Evolutionary conservation across 2,888 invertebrate genomes (phyloP).

Genomic region (Neoitamus cyanurus): DNA sequence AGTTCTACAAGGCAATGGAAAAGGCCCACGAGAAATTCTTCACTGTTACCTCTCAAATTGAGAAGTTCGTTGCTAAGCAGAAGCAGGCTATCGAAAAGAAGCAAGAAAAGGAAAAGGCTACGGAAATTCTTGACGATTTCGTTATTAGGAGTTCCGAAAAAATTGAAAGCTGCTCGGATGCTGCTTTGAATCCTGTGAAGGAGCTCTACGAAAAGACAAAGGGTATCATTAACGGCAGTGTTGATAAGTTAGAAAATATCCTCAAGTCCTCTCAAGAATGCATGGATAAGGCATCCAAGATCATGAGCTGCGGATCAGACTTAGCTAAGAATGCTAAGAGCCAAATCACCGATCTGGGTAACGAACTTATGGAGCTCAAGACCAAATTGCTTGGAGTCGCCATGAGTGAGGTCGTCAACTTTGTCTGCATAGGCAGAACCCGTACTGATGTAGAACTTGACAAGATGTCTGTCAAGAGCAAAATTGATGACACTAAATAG

Average conservation of each 20-base stretch:
- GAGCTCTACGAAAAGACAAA: conserved; percentile 9
- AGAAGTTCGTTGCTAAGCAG: not conserved
- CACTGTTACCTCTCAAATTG: conserved; percentile 16
- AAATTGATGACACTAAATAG: not conserved
- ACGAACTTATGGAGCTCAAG: not conserved
- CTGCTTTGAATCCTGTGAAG: not conserved
- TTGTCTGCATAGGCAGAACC: not conserved
- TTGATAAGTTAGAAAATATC: not conserved
- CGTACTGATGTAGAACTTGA: conserved; percentile 10
- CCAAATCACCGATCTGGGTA: not conserved
- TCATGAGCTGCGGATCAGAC: not conserved
- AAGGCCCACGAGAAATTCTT: conserved; percentile 20
- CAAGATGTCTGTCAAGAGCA: not conserved
- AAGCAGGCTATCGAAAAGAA: not conserved
- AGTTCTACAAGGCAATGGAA: conserved; percentile 27
- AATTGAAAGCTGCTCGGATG: conserved; percentile 13
- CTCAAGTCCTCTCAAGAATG: not conserved
- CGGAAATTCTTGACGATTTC: conserved; percentile 12
- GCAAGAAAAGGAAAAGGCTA: conserved; percentile 2
- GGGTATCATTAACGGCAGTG: not conserved
- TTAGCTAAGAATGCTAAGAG: not conserved
- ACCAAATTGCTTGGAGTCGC: conserved; percentile 15
- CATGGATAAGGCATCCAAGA: not conserved
- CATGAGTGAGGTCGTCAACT: conserved; percentile 2
- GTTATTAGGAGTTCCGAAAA: not conserved